Evolutionary conservation across 2,797 vertebrate genomes (phyloP).

Genomic region (Molossus molossus): DNA sequence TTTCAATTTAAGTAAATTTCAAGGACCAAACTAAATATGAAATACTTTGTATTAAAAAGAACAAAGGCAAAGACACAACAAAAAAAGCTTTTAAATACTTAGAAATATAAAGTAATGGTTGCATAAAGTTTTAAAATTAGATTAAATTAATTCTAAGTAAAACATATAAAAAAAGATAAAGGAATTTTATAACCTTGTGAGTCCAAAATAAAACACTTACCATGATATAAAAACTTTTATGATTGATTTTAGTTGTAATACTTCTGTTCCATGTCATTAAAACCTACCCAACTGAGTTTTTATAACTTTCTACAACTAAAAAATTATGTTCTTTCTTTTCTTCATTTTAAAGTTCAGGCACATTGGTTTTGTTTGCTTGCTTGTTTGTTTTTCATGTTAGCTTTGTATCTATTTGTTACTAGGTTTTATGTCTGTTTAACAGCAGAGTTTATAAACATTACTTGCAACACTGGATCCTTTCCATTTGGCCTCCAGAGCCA

Average conservation of each 20-base stretch:
- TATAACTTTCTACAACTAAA: slow-evolving; percentile 64
- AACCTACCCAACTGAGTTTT: slow-evolving; percentile 60
- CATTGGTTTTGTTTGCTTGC: background rate
- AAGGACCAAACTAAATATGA: slow-evolving; percentile 71
- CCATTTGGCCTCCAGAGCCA: background rate
- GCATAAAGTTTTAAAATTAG: slow-evolving; percentile 42
- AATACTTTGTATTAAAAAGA: slow-evolving; percentile 56
- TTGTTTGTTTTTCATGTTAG: background rate
- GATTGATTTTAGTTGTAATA: slow-evolving; percentile 20
- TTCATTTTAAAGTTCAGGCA: slow-evolving; percentile 40
- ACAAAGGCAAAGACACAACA: background rate
- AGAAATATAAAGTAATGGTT: slow-evolving; percentile 56
- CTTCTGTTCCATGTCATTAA: slow-evolving; percentile 63
- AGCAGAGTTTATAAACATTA: background rate
- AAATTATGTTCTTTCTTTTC: slow-evolving; percentile 6
- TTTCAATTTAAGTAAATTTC: slow-evolving; percentile 29
- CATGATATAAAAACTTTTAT: slow-evolving; percentile 52
- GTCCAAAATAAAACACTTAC: slow-evolving; percentile 56
- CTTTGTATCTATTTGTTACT: background rate
- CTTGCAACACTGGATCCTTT: slow-evolving; percentile 27
- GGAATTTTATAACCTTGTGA: background rate
- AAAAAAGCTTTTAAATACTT: slow-evolving; percentile 65
- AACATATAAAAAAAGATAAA: slow-evolving; percentile 48
- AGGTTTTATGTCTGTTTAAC: background rate
- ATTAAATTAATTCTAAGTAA: slow-evolving; percentile 62